These are phyloP conservation scores for Ammodytes marinus DNA, from an alignment of 2,113 vertebrate species.

Conservation along the genomic window DNA sequence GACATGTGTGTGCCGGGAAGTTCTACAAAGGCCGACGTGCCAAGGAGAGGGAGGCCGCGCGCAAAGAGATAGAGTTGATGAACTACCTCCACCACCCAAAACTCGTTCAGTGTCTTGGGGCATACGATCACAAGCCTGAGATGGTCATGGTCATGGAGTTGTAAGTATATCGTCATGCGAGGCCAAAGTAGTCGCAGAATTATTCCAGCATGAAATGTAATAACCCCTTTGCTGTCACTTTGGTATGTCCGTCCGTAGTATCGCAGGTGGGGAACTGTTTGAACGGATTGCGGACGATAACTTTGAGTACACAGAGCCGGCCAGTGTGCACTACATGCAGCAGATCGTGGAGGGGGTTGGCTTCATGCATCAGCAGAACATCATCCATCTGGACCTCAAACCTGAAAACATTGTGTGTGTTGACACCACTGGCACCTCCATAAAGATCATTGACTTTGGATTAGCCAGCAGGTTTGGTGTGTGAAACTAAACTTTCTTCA, in stretches of 20 bases:
- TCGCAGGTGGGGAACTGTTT: slow-evolving; percentile 95
- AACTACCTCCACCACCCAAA: slow-evolving; percentile 89
- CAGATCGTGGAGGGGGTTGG: slow-evolving; percentile 94
- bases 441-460: slow-evolving; percentile 99
- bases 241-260: slow-evolving; percentile 78
- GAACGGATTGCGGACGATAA: slow-evolving; percentile 95
- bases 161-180: slow-evolving; percentile 79
- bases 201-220: not conserved
- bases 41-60: slow-evolving; percentile 85
- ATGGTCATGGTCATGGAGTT: slow-evolving; percentile 94
- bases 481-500: slow-evolving; percentile 8
- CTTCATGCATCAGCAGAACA: slow-evolving; percentile 93
- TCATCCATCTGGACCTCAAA: slow-evolving; percentile 96
- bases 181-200: not conserved
- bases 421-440: slow-evolving; percentile 88
- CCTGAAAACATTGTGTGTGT: slow-evolving; percentile 97
- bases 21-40: slow-evolving; percentile 86
- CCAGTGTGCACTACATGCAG: slow-evolving; percentile 90
- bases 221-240: not conserved
- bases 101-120: slow-evolving; percentile 89
- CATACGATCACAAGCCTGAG: slow-evolving; percentile 86
- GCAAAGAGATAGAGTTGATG: slow-evolving; percentile 90
- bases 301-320: slow-evolving; percentile 91
- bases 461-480: slow-evolving; percentile 91
- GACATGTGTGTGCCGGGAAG: slow-evolving; percentile 87